phyloP scores from a whole-genome alignment of 2,888 invertebrate species.

The Polyommatus icarus region DNA sequence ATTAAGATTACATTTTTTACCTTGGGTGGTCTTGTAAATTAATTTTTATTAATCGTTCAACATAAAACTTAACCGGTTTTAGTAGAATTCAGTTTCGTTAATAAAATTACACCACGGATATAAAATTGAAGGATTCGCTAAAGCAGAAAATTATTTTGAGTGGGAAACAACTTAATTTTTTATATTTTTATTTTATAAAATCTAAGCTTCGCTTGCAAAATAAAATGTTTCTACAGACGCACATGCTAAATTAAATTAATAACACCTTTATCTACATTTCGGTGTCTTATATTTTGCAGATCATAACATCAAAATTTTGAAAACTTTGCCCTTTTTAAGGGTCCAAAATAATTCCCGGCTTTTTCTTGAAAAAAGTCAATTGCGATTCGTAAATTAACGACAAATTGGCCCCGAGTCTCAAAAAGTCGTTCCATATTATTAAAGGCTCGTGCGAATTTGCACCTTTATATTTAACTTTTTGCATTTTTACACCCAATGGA shows the following conservation, averaged over 20 bases:
- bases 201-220: background rate
- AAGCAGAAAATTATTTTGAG: background rate
- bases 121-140: background rate
- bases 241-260: too few relatives aligned
- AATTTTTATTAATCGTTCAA: slow-evolving; percentile 20
- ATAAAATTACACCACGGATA: background rate
- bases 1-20: slow-evolving; percentile 28
- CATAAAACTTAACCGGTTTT: background rate
- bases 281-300: too few relatives aligned
- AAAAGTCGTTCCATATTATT: background rate
- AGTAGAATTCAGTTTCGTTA: background rate
- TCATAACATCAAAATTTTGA: too few relatives aligned
- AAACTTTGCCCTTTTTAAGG: too few relatives aligned
- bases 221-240: too few relatives aligned
- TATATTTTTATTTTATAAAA: background rate
- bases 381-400: background rate
- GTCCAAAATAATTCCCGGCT: background rate
- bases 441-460: slow-evolving; percentile 20
- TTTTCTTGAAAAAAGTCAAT: background rate
- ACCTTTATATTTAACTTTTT: slow-evolving; percentile 13
- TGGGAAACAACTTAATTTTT: background rate
- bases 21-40: slow-evolving; percentile 30
- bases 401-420: background rate
- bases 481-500: slow-evolving; percentile 12
- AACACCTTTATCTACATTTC: too few relatives aligned